Conservation (phyloP, 2,888 invertebrate genomes). For the Auanema sp. region DNA sequence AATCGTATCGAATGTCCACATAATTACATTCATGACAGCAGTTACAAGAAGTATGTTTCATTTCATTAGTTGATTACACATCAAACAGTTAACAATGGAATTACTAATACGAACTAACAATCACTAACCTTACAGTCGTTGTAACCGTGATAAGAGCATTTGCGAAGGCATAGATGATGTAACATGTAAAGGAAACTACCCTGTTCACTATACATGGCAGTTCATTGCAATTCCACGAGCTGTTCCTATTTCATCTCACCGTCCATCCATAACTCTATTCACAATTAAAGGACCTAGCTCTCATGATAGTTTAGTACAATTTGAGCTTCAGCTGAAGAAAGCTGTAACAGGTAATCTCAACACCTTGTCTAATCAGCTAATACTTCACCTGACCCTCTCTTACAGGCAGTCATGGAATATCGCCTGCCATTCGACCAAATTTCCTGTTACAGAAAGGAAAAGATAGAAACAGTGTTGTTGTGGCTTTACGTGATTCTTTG, state of each 20-base stretch:
- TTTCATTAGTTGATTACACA: too few relatives aligned
- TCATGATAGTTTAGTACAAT: slow-evolving; percentile 64
- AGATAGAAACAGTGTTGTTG: slow-evolving; percentile 65
- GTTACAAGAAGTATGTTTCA: slow-evolving; percentile 78
- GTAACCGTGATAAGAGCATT: slow-evolving; percentile 70
- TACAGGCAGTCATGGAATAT: slow-evolving; percentile 53
- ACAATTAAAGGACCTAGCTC: slow-evolving; percentile 65
- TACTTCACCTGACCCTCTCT: neutral
- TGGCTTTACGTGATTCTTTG: slow-evolving; percentile 65
- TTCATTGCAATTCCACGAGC: slow-evolving; percentile 89
- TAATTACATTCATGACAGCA: slow-evolving; percentile 79
- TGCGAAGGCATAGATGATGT: slow-evolving; percentile 71
- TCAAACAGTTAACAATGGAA: too few relatives aligned
- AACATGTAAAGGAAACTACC: slow-evolving; percentile 76
- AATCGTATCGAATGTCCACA: slow-evolving; percentile 82
- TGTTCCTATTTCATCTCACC: slow-evolving; percentile 68
- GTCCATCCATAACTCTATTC: slow-evolving; percentile 83
- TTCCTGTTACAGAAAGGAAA: slow-evolving; percentile 66
- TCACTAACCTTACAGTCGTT: slow-evolving; percentile 34
- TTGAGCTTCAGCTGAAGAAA: slow-evolving; percentile 65
- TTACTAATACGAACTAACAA: neutral
- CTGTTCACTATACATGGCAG: slow-evolving; percentile 86
- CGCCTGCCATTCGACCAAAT: slow-evolving; percentile 63
- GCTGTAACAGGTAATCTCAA: slow-evolving; percentile 51
- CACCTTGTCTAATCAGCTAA: neutral